Conservation (phyloP, 2,113 vertebrate genomes). For the Oreotrochilus melanogaster region DNA sequence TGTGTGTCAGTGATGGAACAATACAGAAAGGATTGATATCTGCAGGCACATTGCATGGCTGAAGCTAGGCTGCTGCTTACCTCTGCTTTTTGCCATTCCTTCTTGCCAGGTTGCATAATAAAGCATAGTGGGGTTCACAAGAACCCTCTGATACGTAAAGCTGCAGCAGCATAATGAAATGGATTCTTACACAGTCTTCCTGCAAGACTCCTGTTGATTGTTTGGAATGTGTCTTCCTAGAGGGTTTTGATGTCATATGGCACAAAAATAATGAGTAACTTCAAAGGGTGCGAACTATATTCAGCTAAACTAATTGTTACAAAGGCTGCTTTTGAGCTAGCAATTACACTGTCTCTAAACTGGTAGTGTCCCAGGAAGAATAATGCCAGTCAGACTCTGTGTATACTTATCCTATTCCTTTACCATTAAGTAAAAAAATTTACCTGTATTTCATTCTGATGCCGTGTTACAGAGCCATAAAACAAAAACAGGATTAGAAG, state of each 20-base stretch:
- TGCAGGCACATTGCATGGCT: background rate
- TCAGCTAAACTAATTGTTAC: background rate
- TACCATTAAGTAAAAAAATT: background rate
- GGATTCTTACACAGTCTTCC: background rate
- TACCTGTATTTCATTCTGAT: background rate
- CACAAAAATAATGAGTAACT: background rate
- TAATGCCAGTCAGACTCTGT: background rate
- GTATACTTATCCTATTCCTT: background rate
- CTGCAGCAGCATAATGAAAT: background rate
- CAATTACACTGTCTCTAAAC: background rate
- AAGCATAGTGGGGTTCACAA: background rate
- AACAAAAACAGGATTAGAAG: background rate
- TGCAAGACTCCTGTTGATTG: background rate
- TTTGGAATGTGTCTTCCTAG: background rate
- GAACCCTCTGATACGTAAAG: background rate
- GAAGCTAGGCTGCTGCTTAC: background rate
- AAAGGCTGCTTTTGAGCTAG: background rate
- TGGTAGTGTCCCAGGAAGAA: background rate
- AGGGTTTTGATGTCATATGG: background rate
- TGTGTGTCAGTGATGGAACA: background rate
- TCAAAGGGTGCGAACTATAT: background rate
- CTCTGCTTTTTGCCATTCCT: background rate
- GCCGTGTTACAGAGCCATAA: background rate
- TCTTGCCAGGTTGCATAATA: background rate
- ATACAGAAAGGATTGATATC: background rate